These are phyloP conservation scores for Brachyhypopomus occidentalis DNA, from an alignment of 2,113 vertebrate species.

Conservation along the genomic window DNA sequence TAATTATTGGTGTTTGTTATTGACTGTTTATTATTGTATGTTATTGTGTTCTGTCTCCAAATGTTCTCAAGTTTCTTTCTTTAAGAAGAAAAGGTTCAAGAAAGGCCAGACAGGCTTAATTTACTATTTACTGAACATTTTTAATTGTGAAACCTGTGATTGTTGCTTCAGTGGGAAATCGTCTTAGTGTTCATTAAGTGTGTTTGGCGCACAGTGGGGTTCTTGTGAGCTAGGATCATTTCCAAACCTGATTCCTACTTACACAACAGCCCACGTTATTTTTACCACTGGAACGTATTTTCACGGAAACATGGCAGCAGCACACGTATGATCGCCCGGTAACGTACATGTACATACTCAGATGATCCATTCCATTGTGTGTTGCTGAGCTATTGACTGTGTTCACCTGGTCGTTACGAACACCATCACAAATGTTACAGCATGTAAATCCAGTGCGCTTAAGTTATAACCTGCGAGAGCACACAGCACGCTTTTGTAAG, in stretches of 20 bases:
- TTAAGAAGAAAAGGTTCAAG: neutral
- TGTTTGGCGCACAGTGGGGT: neutral
- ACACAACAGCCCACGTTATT: neutral
- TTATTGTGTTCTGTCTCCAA: neutral
- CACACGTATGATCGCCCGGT: neutral
- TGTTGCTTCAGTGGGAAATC: too few relatives aligned
- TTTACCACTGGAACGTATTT: conserved; percentile 8
- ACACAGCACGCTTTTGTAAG: conserved; percentile 24
- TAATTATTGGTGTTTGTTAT: neutral
- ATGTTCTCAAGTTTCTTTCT: neutral
- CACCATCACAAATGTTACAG: conserved; percentile 30
- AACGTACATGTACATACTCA: conserved; percentile 11
- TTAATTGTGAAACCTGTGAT: too few relatives aligned
- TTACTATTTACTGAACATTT: too few relatives aligned
- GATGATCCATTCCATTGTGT: conserved; percentile 24
- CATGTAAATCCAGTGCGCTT: conserved; percentile 55
- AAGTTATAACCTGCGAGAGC: conserved; percentile 56
- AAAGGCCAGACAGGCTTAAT: neutral
- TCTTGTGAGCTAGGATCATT: neutral
- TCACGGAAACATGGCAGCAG: conserved; percentile 4
- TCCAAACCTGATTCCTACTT: neutral
- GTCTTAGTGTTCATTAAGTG: neutral
- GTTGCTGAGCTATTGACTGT: conserved; percentile 4
- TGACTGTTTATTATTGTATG: neutral
- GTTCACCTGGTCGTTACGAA: conserved; percentile 28